A percentile compares a stretch with the other conserved stretches of the same genome.
Evolutionary conservation across 2,888 invertebrate genomes (phyloP).

Genomic region (Rhodophaea formosa): DNA sequence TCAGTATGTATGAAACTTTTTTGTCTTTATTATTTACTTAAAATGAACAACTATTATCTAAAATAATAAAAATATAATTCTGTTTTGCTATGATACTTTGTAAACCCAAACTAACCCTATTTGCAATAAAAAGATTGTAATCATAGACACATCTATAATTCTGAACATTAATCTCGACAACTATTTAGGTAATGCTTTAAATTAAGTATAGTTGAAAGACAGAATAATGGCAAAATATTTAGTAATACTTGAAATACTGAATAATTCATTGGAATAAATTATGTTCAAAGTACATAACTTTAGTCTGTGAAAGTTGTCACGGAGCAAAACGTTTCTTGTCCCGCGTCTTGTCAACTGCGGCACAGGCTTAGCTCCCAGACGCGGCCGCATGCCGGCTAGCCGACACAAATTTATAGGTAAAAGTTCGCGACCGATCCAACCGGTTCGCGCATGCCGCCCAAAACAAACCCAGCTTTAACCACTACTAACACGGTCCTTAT

Average conservation of each 20-base stretch:
- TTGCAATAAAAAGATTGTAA: too few species aligned
- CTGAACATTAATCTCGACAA: too few species aligned
- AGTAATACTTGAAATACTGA: neutral
- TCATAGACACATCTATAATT: too few species aligned
- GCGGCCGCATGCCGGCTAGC: slow-evolving; percentile 63
- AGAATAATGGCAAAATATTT: slow-evolving; percentile 9
- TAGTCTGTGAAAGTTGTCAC: slow-evolving; percentile 14
- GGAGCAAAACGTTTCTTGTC: slow-evolving; percentile 20
- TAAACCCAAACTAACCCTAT: too few species aligned
- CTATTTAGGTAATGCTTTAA: too few species aligned
- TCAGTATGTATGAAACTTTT: too few species aligned
- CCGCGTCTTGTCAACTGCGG: slow-evolving; percentile 43
- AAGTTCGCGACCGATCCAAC: slow-evolving; percentile 79
- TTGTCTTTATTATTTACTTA: too few species aligned
- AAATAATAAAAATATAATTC: too few species aligned
- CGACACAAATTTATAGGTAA: slow-evolving; percentile 82
- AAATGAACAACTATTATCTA: too few species aligned
- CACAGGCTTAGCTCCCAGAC: slow-evolving; percentile 63
- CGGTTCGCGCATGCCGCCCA: slow-evolving; percentile 50
- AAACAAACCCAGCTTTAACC: slow-evolving; percentile 53
- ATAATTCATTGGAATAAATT: slow-evolving; percentile 15
- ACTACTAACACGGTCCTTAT: slow-evolving; percentile 49
- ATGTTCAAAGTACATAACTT: slow-evolving; percentile 11
- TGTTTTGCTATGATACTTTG: too few species aligned
- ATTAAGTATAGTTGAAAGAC: neutral